Base-by-base conservation (phyloP, 2,888 invertebrate species). In the Xestoiulus laeticollis region DNA sequence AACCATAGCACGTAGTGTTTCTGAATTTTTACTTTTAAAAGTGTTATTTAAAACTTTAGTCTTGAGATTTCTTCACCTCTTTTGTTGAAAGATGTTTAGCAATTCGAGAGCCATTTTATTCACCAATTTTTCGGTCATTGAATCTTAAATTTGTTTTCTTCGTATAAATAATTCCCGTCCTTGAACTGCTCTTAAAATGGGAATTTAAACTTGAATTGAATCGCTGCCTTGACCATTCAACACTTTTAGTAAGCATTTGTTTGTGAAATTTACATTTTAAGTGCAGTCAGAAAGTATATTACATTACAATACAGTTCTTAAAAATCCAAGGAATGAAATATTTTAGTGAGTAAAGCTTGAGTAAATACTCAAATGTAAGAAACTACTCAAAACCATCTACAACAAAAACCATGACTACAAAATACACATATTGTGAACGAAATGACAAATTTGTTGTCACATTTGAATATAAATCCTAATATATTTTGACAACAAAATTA, bases 171-270 rank as follows among this genome's bases (percentile, higher is more conserved):
- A 68, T 68, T n/a, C 22, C 6, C 26, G 68, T 10, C 68, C 68
- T 68, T 68, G 68, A 68, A 68, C 68, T 26, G 68, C 68, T 68
- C 59, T 68, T 68, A 22, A 22, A 68, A 26, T 22, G 68, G 10
- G 68, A 68, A 26, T 26, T 68, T 68, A 68, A 68, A 68, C 68
- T 68, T 68, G 68, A 68, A 68, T 68, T 68, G 22, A 68, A 68
- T 22, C 48, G 16, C 26, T 26, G 26, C 68, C 68, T 68, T 68
- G 26, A 68, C 68, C 68, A 26, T 68, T 68, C 38, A 38, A 38
- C 38, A 8, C 38, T 38, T 38, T 38, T 38, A 48, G 4, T 3
- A 14, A 4, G 16, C 48, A 48, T 48, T 48, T 19, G 48, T 48
- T 48, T 19, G 14, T 48, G 10, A 16, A 48, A 48, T 48, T 19